Evolutionary conservation across 2,797 vertebrate species (phyloP).

Genomic region (Choloepus didactylus): DNA sequence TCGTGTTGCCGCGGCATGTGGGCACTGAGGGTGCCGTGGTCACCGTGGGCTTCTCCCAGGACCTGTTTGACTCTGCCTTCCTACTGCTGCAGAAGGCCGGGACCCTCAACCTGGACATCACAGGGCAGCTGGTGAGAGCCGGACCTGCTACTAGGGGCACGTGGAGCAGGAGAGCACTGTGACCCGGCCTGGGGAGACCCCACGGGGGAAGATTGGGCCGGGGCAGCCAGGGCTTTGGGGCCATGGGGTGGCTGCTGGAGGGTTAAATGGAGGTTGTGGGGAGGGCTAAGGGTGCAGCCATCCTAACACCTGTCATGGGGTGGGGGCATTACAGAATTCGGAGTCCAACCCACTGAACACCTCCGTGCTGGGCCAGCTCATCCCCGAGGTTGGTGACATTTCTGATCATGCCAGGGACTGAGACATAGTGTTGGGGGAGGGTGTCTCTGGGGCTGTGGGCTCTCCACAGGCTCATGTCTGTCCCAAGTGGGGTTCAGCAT

Average conservation of each 20-base stretch:
- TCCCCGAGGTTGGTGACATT: conserved; percentile 77
- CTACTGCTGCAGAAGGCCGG: conserved; percentile 81
- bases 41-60: conserved; percentile 73
- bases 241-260: neutral
- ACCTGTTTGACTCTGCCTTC: conserved; percentile 66
- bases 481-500: neutral
- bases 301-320: neutral
- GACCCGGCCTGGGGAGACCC: neutral
- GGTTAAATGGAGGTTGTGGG: accelerated
- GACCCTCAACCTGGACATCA: conserved; percentile 78
- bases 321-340: conserved; percentile 71
- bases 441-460: neutral
- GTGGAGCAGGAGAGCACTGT: accelerated
- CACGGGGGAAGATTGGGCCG: accelerated
- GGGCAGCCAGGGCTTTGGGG: neutral
- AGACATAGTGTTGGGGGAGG: neutral
- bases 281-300: neutral
- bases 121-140: conserved; percentile 76
- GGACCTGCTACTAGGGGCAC: accelerated
- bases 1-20: conserved; percentile 24
- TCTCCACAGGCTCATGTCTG: neutral
- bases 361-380: conserved; percentile 70
- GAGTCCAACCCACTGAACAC: conserved; percentile 74
- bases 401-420: neutral
- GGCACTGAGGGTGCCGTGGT: conserved; percentile 40